Evolutionary conservation across 2,113 vertebrate genomes (phyloP), one percentile per base, ranked within the genome.

Genomic region (Oceanites oceanicus): DNA sequence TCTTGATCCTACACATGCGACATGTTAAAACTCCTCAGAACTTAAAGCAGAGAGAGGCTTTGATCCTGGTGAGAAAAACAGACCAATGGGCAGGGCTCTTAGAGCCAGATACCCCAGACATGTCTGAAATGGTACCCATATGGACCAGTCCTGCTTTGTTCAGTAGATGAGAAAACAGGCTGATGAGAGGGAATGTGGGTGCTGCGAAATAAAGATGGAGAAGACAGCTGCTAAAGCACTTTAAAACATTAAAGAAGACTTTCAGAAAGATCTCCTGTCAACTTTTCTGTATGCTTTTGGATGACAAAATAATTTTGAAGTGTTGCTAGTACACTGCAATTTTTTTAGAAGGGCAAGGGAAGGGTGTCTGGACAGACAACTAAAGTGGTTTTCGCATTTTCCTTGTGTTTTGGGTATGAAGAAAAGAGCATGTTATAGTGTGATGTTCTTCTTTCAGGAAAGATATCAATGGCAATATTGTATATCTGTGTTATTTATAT

Each of bases 201-300:
- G 38, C 44, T 90, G 36, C 20, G 90, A 88, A 80, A 92, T 76
- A 90, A 86, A 83, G 55, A 76, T 42, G 26, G 59, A 88, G 32
- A 93, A 72, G 16, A 86, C 16, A 74, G 32, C 29, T 47, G 45
- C 14, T 92, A 92, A 83, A 80, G 50, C 59, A 83, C 42, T 90
- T 90, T 52, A 67, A 90, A 96, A 74, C n/a, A 65, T 91, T 94
- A 95, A 55, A 88, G 23, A 62, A 75, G 58, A 73, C 26, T 83
- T 94, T 86, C 29, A 73, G 18, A 85, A 94, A 90, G 25, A 72
- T 76, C 45, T 65, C 40, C 63, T 77, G 67, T 80, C 78, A 86
- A 56, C 32, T 55, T 92, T 92, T 88, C 55, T n/a, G 80, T 40
- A 53, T 55, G 50, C 12, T 71, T 93, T 74, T 61, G 38, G 63